Base-by-base conservation (phyloP, 92 coral and sea anemone genomes). In the Phenganax subtilis region DNA sequence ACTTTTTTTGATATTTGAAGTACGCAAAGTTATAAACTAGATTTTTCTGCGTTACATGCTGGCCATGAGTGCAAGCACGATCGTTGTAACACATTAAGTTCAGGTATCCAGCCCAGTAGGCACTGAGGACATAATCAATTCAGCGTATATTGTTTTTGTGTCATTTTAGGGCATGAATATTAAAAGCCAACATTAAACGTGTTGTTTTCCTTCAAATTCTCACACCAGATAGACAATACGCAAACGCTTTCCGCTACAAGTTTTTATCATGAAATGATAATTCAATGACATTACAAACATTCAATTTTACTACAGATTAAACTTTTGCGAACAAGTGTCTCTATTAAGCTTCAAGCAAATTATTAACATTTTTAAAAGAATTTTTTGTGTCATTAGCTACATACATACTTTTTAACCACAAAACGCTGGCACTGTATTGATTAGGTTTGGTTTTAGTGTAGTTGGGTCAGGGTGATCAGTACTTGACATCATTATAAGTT, bases 101-200 rank as follows among this genome's bases (percentile, higher is more conserved):
- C 29, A 44, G 70, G 37, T 1, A 64, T 20, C 10, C 6, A 28
- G 10, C 9, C 8, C 27, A 1, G 16, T 0, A 10, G 12, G 20
- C 30, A 37, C 31, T 30, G 8, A 28, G 53, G 30, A 68, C 73
- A 30, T 61, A 68, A 68, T 30, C 9, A 30, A 12, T 68, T 68
- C 53, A 9, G n/a, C 15, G 9, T 68, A 68, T 68, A 68, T 68
- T 68, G 73, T 17, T 20, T n/a, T 17, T 64, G 70, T 44, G 70
- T 17, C 70, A 64, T 28, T 20, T 64, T 44, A 10, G 10, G 27
- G 70, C 70, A 8, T 64, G 9, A 64, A 61, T 20, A 64, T 20
- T 44, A 44, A 64, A 64, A 28, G 70, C 73, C 73, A 68, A 68
- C 52, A 68, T 68, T 53, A 20, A 11, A 30, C 31, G 16, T 12